These are phyloP conservation scores for Pitangus sulphuratus DNA, from an alignment of 2,797 vertebrate genomes.

Conservation along the genomic window DNA sequence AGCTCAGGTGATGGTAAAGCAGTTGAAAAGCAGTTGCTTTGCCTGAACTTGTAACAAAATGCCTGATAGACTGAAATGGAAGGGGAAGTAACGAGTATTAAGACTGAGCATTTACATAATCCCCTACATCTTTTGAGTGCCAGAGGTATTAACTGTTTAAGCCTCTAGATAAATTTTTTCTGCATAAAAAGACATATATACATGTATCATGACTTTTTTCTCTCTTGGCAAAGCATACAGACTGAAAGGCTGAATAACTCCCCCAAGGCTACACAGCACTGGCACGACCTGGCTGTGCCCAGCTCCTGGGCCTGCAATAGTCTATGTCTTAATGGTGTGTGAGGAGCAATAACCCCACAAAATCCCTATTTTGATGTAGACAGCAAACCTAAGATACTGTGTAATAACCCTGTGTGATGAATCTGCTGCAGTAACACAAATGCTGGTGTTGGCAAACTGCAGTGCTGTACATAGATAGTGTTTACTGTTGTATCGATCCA, in stretches of 20 bases:
- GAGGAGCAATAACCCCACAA: background rate
- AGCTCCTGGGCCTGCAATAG: background rate
- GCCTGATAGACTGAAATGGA: background rate
- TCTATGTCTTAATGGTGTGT: background rate
- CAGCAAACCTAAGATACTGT: background rate
- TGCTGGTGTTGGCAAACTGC: constrained; percentile 8
- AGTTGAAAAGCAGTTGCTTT: background rate
- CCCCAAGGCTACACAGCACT: background rate
- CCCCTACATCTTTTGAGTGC: background rate
- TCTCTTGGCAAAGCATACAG: background rate
- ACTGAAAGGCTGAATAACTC: background rate
- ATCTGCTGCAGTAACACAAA: constrained; percentile 19
- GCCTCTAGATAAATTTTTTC: background rate
- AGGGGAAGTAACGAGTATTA: background rate
- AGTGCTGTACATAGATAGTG: background rate
- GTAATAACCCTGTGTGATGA: background rate
- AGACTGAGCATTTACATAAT: background rate
- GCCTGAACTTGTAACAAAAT: background rate
- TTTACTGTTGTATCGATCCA: constrained; percentile 16
- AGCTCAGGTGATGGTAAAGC: background rate
- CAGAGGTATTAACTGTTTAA: constrained; percentile 8
- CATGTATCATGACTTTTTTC: background rate
- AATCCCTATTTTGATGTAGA: background rate
- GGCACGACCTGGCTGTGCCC: background rate
- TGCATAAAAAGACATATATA: background rate